A percentile compares a stretch with the other conserved stretches of the same genome.
phyloP scores from a whole-genome alignment of 2,888 invertebrate species.

The Nowickia ferox region DNA sequence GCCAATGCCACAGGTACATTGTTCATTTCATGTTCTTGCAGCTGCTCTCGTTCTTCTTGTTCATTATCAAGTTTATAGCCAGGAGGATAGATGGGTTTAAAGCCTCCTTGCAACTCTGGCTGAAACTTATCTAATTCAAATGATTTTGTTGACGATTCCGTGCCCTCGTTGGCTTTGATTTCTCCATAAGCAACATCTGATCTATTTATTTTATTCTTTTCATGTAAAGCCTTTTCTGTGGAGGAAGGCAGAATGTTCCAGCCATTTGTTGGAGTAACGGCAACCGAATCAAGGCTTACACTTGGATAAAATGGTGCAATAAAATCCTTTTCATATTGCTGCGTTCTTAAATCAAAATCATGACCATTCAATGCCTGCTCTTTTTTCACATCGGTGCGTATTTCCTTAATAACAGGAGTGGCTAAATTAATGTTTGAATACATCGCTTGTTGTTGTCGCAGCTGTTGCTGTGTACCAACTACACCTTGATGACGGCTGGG shows the following conservation, averaged over 20 bases:
- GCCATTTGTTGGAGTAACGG: constrained; percentile 84
- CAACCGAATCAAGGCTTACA: constrained; percentile 85
- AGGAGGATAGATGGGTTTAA: constrained; percentile 87
- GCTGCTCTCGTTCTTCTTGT: constrained; percentile 69
- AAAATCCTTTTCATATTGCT: constrained; percentile 84
- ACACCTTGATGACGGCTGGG: constrained; percentile 73
- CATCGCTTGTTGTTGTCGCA: constrained; percentile 74
- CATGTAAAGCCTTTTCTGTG: constrained; percentile 74
- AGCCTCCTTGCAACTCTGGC: constrained; percentile 88
- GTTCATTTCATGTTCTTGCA: constrained; percentile 66
- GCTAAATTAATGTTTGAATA: constrained; percentile 84
- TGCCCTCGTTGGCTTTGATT: constrained; percentile 54
- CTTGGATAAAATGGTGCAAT: constrained; percentile 89
- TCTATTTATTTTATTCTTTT: constrained; percentile 82
- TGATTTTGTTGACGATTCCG: constrained; percentile 83
- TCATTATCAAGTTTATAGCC: constrained; percentile 78
- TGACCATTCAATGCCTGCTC: constrained; percentile 78
- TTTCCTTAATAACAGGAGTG: constrained; percentile 84
- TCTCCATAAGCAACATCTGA: constrained; percentile 76
- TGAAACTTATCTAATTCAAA: constrained; percentile 88
- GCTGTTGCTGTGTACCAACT: constrained; percentile 70
- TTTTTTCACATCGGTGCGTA: constrained; percentile 81
- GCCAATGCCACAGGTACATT: constrained; percentile 76
- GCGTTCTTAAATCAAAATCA: constrained; percentile 81
- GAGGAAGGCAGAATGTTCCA: constrained; percentile 85